Evolutionary conservation across 1,140 invertebrate species (phyloP).

Genomic region (Littorina saxatilis): DNA sequence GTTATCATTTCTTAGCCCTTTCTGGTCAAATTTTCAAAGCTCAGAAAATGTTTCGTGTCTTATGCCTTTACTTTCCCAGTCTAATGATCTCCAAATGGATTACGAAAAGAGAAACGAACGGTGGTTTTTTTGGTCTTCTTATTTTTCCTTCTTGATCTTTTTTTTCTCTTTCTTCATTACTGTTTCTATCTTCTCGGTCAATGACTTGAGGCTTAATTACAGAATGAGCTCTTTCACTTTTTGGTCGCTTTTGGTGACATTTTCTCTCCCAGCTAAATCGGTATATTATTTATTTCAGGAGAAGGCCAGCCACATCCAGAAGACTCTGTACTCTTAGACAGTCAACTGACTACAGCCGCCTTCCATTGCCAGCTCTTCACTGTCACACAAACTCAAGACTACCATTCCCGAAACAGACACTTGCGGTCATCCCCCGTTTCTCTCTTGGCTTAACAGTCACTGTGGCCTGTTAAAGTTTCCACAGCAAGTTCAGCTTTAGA

Average conservation of each 20-base stretch:
- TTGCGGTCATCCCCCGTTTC: neutral
- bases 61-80: no score
- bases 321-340: slow-evolving; percentile 63
- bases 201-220: no score
- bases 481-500: neutral
- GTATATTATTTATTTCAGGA: slow-evolving; percentile 62
- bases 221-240: neutral
- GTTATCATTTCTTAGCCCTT: no score
- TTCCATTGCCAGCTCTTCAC: neutral
- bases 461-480: neutral
- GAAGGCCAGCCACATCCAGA: slow-evolving; percentile 70
- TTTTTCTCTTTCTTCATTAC: neutral
- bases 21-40: no score
- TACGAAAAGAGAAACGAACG: no score
- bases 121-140: neutral
- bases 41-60: no score
- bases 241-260: no score
- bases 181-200: neutral
- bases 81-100: no score
- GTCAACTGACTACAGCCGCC: neutral
- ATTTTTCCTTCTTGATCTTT: neutral
- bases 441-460: neutral
- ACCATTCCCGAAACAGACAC: neutral
- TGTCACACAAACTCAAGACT: neutral
- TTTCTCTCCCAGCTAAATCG: no score